Evolutionary conservation across 2,797 vertebrate species (phyloP).

Genomic region (Oreochromis grahami): DNA sequence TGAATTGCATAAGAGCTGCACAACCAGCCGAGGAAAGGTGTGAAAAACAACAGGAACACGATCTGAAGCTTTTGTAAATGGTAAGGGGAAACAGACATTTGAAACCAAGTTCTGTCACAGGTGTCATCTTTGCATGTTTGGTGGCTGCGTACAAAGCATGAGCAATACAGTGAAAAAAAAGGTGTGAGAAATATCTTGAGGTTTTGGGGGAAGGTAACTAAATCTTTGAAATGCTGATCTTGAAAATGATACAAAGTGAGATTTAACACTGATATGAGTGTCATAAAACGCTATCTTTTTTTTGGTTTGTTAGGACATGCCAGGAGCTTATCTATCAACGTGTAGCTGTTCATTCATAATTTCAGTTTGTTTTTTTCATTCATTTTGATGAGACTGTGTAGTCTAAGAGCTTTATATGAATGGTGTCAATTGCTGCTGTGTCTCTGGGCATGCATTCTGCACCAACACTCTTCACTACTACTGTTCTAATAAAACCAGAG

Average conservation of each 20-base stretch:
- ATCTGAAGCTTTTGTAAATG: background rate
- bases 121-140: constrained; percentile 19
- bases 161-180: background rate
- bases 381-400: background rate
- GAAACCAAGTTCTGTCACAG: background rate
- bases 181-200: constrained; percentile 13
- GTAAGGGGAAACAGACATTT: background rate
- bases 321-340: background rate
- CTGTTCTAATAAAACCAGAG: background rate
- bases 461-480: background rate
- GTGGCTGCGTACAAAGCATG: background rate
- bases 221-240: background rate
- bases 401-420: background rate
- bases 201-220: background rate
- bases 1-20: background rate
- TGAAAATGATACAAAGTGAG: background rate
- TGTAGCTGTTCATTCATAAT: background rate
- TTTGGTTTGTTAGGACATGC: background rate
- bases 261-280: constrained; percentile 13
- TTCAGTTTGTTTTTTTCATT: background rate
- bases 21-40: constrained; percentile 34
- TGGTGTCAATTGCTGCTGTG: background rate
- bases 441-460: background rate
- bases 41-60: constrained; percentile 59
- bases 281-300: background rate